Evolutionary conservation across 2,113 vertebrate species (phyloP), one percentile per base, ranked within the genome.

Genomic region (Dasyornis broadbenti): DNA sequence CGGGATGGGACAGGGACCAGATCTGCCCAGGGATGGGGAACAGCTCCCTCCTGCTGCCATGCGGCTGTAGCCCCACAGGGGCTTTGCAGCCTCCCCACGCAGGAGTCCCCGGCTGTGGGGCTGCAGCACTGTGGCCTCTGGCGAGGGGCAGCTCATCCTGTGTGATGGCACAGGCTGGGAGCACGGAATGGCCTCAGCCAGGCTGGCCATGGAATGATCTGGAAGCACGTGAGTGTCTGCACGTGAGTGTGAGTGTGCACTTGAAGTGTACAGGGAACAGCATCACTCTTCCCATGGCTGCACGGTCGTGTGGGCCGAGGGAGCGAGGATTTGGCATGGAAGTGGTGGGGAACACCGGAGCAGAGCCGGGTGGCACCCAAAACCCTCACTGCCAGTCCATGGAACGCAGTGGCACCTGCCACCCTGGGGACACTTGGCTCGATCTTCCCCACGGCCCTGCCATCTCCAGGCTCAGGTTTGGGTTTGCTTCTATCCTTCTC

Each of bases 251-350:
- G 37, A 3, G 28, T 8, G 56, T 24, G 39, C 61, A 1, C 16
- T 14, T 9, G 59, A 10, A 23, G 68, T 1, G 42, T 3, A 49
- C 65, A 7, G 0, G 0, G 66, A 30, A 71, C 88, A 26, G 68
- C 33, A 0, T 4, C n/a, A 0, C 59, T 24, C 59, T 57, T 44
- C 44, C 33, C 56, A 0, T 0, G 24, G 50, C 81, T 4, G 3
- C 42, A 2, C 33, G 11, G 4, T 1, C 24, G 0, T 9, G 3
- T 1, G 10, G 15, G 4, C 26, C 1, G 7, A 10, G 3, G 40
- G 16, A 17, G 11, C 1, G 1, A n/a, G 69, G 21, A 20, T n/a
- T 82, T 15, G 63, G 28, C 47, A 3, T 5, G 57, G 91, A 27
- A 18, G 20, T 2, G 1, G 27, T 10, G 30, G 50, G 54, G 70